A percentile compares a stretch with the other conserved stretches of the same genome.
Evolutionary conservation across 2,888 invertebrate genomes (phyloP).

Genomic region (Athripsodes cinereus): DNA sequence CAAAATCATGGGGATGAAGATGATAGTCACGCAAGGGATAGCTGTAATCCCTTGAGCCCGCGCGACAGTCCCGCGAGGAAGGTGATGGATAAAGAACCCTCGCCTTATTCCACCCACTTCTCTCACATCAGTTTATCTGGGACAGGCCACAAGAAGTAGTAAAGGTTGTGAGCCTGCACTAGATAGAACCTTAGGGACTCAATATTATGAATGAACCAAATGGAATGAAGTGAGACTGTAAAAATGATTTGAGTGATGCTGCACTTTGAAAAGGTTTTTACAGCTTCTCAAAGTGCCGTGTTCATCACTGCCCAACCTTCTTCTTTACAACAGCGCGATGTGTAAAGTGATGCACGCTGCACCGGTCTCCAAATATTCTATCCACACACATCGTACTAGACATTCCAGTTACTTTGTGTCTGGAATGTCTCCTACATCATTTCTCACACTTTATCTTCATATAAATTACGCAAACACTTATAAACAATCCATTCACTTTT

Average conservation of each 20-base stretch:
- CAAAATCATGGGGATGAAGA: slow-evolving; percentile 7
- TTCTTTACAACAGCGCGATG: not conserved
- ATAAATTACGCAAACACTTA: not conserved
- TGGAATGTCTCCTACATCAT: not conserved
- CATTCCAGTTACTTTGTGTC: not conserved
- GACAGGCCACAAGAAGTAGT: not conserved
- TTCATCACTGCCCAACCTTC: not conserved
- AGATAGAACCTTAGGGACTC: not conserved
- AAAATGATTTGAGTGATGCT: not conserved
- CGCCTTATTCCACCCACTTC: not conserved
- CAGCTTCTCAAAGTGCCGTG: slow-evolving; percentile 12
- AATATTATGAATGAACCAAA: not conserved
- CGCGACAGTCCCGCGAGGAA: slow-evolving; percentile 15
- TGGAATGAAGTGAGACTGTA: not conserved
- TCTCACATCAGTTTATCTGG: slow-evolving; percentile 2
- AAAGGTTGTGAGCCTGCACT: not conserved
- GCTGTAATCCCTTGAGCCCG: slow-evolving; percentile 22
- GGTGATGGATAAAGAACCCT: slow-evolving; percentile 1
- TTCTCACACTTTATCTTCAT: not conserved
- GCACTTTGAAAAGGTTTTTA: slow-evolving; percentile 11
- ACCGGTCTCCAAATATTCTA: not conserved
- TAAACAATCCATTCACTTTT: not conserved
- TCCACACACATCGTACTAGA: not conserved
- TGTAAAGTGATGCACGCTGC: not conserved
- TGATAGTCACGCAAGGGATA: slow-evolving; percentile 19